These are phyloP conservation scores for Chitala chitala DNA, from an alignment of 2,113 vertebrate species.

Conservation along the genomic window DNA sequence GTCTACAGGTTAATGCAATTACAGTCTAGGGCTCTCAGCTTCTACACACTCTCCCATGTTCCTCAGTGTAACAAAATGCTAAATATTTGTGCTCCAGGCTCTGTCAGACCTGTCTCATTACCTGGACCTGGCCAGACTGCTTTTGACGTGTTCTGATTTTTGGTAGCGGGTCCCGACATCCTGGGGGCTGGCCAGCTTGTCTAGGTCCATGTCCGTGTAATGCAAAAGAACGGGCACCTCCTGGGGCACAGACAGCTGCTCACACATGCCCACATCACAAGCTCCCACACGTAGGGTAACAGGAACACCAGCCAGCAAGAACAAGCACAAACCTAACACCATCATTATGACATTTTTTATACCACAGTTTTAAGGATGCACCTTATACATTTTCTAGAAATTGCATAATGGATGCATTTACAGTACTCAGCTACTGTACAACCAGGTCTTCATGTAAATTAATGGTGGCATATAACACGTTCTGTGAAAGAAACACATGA, in stretches of 20 bases:
- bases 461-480: too few species aligned
- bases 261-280: neutral
- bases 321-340: neutral
- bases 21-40: too few species aligned
- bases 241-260: constrained; percentile 82
- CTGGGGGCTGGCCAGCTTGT: constrained; percentile 83
- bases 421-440: too few species aligned
- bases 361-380: too few species aligned
- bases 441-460: too few species aligned
- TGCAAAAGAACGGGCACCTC: constrained; percentile 91
- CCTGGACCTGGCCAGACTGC: constrained; percentile 89
- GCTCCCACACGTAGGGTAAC: constrained; percentile 1
- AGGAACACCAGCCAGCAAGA: neutral
- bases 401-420: too few species aligned
- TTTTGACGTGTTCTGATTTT: constrained; percentile 92
- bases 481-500: too few species aligned
- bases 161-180: constrained; percentile 82
- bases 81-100: neutral
- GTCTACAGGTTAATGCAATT: too few species aligned
- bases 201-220: constrained; percentile 83
- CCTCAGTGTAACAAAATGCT: too few species aligned
- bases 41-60: too few species aligned
- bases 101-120: constrained; percentile 35
- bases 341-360: too few species aligned
- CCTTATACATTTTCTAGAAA: too few species aligned